These are phyloP conservation scores for Eilema depressum DNA, from an alignment of 2,888 invertebrate genomes.

Conservation along the genomic window DNA sequence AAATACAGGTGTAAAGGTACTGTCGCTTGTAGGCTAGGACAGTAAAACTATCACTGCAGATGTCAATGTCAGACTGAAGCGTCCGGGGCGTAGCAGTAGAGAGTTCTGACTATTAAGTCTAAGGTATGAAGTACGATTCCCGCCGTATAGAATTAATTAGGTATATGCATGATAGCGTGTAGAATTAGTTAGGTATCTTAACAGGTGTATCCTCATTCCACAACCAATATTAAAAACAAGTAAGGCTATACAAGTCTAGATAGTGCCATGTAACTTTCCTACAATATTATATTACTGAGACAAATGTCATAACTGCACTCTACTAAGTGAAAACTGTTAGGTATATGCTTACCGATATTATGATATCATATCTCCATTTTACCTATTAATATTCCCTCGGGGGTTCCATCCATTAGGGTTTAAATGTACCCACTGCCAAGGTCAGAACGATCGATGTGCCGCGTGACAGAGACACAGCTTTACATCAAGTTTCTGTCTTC, in stretches of 20 bases:
- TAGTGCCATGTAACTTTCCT: not conserved
- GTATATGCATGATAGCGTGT: no score
- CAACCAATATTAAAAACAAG: not conserved
- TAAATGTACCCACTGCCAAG: constrained; percentile 74
- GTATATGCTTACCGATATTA: not conserved
- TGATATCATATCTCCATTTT: constrained; percentile 27
- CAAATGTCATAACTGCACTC: not conserved
- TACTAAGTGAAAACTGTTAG: not conserved
- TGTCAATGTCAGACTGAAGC: no score
- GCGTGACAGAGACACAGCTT: constrained; percentile 57
- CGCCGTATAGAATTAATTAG: no score
- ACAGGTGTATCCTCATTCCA: no score
- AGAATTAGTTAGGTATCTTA: no score
- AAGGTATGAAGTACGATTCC: no score
- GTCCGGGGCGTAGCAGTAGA: no score
- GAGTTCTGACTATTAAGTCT: no score
- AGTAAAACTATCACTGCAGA: no score
- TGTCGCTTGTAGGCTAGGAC: no score
- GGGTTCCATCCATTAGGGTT: constrained; percentile 50
- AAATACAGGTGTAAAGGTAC: not conserved
- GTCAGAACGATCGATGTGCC: constrained; percentile 76
- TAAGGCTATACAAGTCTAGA: not conserved
- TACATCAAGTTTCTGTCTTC: constrained; percentile 45
- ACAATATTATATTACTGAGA: not conserved
- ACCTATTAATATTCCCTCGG: constrained; percentile 35